Base-by-base conservation (phyloP, 2,797 vertebrate genomes). In the Limosa lapponica region DNA sequence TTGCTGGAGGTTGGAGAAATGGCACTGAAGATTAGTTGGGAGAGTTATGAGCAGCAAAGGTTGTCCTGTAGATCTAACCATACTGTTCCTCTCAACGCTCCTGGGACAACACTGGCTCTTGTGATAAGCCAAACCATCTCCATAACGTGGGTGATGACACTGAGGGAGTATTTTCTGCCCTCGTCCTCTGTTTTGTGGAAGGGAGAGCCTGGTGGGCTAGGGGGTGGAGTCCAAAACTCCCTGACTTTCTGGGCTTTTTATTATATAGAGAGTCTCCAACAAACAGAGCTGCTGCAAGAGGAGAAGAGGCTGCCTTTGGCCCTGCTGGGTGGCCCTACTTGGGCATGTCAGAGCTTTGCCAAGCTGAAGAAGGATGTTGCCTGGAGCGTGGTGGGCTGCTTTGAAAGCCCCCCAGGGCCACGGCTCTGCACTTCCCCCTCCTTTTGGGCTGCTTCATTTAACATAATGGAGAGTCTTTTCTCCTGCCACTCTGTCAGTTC, bases 11-110 rank as follows among this genome's bases (percentile, higher is more conserved):
- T 71, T 43, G 39, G 24, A 27, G 41, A 61, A 67, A 67, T 14
- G 7, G 8, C 10, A 5, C 41, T 36, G 71, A 82, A 85, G 46
- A 36, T 36, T 37, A 70, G 4, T 10, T 10, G 6, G 30, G 36
- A 57, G 46, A 30, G 17, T n/a, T 83, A 25, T 5, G 32, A 74
- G 15, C 9, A 57, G 13, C 12, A 28, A 37, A 67, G 6, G 4
- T 10, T 81, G 52, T 71, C 8, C 52, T 81, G 61, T n/a, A 19
- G 27, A n/a, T 71, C 30, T 61, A 10, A 74, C 16, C 3, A 1
- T 17, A 3, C 8, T 17, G 2, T 16, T 84, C 12, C 52, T 65
- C 41, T 49, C 0, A 0, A 4, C 36, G 22, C n/a, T 73, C 28
- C 28, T 82, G 71, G 23, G 22, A 64, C 23, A 78, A 1, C 16